A percentile compares a stretch with the other conserved stretches of the same genome.
Conservation (phyloP, 2,113 vertebrate genomes). For the Cephalopterus ornatus region DNA sequence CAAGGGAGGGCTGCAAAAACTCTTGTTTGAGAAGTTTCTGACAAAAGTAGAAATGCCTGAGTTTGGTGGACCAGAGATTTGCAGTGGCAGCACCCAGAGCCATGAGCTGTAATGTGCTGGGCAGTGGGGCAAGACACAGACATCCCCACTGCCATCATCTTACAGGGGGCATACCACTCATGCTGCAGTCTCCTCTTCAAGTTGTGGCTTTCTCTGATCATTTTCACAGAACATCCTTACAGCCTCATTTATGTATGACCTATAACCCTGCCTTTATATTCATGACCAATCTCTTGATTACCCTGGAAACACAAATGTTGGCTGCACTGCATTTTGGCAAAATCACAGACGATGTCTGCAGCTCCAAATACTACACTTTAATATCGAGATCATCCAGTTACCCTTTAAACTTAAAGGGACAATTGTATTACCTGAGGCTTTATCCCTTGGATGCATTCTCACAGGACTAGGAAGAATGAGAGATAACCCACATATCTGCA, state of each 20-base stretch:
- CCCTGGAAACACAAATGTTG: neutral
- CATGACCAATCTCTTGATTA: neutral
- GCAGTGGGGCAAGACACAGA: neutral
- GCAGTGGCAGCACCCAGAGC: neutral
- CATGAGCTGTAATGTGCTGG: fast-evolving
- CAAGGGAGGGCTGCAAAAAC: neutral
- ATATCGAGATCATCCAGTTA: neutral
- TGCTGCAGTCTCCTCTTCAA: neutral
- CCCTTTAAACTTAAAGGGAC: neutral
- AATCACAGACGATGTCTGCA: neutral
- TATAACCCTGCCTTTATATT: neutral
- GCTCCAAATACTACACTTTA: neutral
- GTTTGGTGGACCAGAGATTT: neutral
- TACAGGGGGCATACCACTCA: neutral
- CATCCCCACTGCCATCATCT: neutral
- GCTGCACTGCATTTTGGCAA: neutral
- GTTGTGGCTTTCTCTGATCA: neutral
- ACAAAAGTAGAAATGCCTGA: neutral
- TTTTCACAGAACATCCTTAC: neutral
- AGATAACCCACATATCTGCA: neutral
- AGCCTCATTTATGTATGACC: neutral
- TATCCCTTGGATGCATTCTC: neutral
- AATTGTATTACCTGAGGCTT: neutral
- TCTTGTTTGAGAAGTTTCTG: neutral
- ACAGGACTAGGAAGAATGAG: neutral